Base-by-base conservation (phyloP, 1,140 invertebrate genomes). In the Helicoverpa zea region DNA sequence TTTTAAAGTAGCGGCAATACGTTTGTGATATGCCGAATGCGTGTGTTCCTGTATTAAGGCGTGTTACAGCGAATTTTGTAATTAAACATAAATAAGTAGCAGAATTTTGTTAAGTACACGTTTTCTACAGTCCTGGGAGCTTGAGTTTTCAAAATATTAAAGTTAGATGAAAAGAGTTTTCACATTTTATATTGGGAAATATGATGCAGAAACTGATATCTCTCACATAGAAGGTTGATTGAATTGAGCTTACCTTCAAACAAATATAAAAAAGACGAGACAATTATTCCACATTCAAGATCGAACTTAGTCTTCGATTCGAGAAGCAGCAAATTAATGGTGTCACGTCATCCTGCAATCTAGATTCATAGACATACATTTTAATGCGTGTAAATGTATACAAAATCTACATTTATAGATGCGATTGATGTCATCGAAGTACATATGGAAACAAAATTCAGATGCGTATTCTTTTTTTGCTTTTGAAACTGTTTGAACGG, bases 361-460 rank as follows among this genome's bases (percentile, higher is more conserved):
- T 56, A 52, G 79, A 79, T 82, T 30, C 63, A 66, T 58, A 13
- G 18, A 52, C 63, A 47, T 16, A 72, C 56, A 64, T 56, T 61
- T 54, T 73, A 73, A 64, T 66, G 14, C 18, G 7, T 82, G 59
- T 76, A 75, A 85, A 86, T 84, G 56, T 80, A 78, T 77, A 64
- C 70, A 23, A 63, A 35, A 70, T 88, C 81, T 74, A 88, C 68
- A 87, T 87, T 85, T 83, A 83, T 85, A 58, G 61, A 87, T 89
- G 81, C 86, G 56, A 90, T 88, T 89, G 87, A 88, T 90, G 87
- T 90, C 88, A 90, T 89, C 86, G 81, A 58, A 30, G 79, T 78
- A 80, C 58, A 61, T 83, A 68, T 79, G 78, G 78, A 82, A 80
- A 72, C 59, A 12, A 54, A 64, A 52, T 43, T 80, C 13, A n/a